phyloP scores from a whole-genome alignment of 2,888 invertebrate genomes.

The Geophilus truncorum region DNA sequence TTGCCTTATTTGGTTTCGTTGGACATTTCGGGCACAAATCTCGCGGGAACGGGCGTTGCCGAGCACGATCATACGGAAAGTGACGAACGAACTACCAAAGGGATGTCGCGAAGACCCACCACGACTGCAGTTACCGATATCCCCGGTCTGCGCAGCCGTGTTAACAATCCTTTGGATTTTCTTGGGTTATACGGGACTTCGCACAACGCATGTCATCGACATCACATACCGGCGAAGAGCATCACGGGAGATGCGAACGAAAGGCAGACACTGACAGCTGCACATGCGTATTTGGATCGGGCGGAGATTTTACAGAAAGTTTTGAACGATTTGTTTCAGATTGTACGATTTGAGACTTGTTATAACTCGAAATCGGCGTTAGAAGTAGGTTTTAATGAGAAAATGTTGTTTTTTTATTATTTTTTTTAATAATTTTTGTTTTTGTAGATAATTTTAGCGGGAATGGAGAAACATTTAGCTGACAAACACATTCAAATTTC shows the following conservation, averaged over 20 bases:
- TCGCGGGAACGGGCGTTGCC: conserved; percentile 69
- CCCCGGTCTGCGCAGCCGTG: conserved; percentile 73
- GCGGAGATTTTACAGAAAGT: conserved; percentile 75
- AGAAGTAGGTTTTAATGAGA: conserved; percentile 47
- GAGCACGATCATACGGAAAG: conserved; percentile 33
- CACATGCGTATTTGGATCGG: conserved; percentile 71
- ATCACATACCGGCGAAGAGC: conserved; percentile 83
- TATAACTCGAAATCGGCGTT: conserved; percentile 68
- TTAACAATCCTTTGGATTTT: conserved; percentile 74
- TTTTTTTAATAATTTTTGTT: conserved; percentile 39
- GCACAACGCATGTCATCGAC: conserved; percentile 81
- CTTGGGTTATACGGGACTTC: conserved; percentile 86
- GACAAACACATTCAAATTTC: conserved; percentile 87
- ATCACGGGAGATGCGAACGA: conserved; percentile 89
- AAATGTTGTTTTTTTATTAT: neutral
- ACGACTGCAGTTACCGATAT: conserved; percentile 60
- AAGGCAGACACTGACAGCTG: conserved; percentile 81
- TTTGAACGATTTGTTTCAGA: conserved; percentile 82
- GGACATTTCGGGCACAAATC: conserved; percentile 93
- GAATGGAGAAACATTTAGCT: conserved; percentile 79
- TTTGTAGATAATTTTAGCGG: conserved; percentile 64
- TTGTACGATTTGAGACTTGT: conserved; percentile 77
- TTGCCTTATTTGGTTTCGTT: conserved; percentile 72
- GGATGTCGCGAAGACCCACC: neutral
- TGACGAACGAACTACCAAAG: neutral